phyloP scores from a whole-genome alignment of 1,140 invertebrate species.

The Drosophila kanapiae region DNA sequence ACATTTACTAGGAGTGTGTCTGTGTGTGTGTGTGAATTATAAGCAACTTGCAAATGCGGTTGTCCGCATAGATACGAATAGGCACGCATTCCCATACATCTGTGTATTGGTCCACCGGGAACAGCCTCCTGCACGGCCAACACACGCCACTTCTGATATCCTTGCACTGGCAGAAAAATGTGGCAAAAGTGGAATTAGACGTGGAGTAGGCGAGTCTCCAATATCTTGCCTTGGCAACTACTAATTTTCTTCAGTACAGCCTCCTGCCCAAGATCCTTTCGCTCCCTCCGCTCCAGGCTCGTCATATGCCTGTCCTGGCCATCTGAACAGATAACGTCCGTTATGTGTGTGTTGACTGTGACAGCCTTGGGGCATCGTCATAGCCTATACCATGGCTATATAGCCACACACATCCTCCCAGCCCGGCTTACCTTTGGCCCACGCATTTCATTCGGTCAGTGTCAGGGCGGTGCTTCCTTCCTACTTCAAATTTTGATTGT shows the following conservation, averaged over 20 bases:
- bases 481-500: constrained; percentile 79
- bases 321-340: constrained; percentile 60
- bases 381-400: not conserved
- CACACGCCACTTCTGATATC: not conserved
- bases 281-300: not conserved
- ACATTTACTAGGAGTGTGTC: constrained; percentile 35
- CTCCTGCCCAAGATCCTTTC: not conserved
- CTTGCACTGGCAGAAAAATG: constrained; percentile 21
- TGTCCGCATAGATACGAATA: constrained; percentile 36
- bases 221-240: not conserved
- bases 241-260: constrained; percentile 2
- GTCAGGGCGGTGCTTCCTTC: constrained; percentile 26
- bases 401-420: constrained; percentile 11
- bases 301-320: constrained; percentile 36
- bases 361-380: constrained; percentile 70
- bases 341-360: constrained; percentile 68
- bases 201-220: not conserved
- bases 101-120: constrained; percentile 68
- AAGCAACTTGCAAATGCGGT: constrained; percentile 72
- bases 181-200: no score
- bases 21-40: constrained; percentile 49
- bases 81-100: constrained; percentile 37
- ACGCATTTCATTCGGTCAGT: constrained; percentile 77
- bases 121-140: constrained; percentile 4
- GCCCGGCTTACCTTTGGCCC: constrained; percentile 32